phyloP scores from a whole-genome alignment of 1,140 invertebrate species.

The Drosophila pectinifera region DNA sequence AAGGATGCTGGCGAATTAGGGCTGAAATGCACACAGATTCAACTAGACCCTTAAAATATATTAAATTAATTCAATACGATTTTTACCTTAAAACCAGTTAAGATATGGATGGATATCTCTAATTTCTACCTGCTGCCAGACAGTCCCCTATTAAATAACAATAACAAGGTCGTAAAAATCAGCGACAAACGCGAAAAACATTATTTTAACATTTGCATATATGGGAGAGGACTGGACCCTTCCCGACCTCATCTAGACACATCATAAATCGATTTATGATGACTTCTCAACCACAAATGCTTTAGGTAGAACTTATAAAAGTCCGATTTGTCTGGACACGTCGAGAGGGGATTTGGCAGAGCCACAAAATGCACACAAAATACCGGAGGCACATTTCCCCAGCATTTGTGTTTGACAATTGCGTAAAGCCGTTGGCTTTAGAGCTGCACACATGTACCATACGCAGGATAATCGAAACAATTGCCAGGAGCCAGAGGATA shows the following conservation, averaged over 20 bases:
- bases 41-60: no score
- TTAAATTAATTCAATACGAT: no score
- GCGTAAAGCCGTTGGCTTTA: conserved; percentile 58
- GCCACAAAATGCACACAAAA: background rate
- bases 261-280: conserved; percentile 73
- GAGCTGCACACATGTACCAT: conserved; percentile 5
- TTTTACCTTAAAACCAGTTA: background rate
- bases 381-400: background rate
- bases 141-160: conserved; percentile 58
- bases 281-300: conserved; percentile 61
- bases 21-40: no score
- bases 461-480: conserved; percentile 39
- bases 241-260: no score
- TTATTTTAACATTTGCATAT: conserved; percentile 73
- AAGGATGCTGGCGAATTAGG: background rate
- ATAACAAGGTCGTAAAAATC: conserved; percentile 71
- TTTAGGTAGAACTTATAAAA: conserved; percentile 37
- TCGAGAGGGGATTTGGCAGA: background rate
- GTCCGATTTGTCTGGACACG: conserved; percentile 13
- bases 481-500: conserved; percentile 15
- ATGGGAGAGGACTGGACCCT: background rate
- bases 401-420: conserved; percentile 42
- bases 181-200: conserved; percentile 58
- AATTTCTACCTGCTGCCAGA: conserved; percentile 23
- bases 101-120: background rate